Conservation (phyloP, 2,797 vertebrate genomes). For the Mormyrus hasselquistii region DNA sequence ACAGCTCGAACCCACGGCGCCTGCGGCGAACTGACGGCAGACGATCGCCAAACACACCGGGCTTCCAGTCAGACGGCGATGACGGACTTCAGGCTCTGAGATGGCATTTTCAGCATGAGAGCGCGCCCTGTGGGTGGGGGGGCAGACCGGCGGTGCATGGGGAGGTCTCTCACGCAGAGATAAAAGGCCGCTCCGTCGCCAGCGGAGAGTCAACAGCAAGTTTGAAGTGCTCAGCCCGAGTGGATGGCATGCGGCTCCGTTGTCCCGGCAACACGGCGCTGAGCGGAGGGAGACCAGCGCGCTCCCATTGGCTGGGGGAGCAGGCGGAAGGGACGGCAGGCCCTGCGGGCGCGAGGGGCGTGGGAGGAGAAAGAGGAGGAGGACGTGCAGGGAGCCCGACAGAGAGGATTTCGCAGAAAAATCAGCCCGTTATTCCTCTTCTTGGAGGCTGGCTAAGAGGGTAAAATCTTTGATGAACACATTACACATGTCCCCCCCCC, state of each 20-base stretch:
- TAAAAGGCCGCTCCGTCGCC: conserved; percentile 41
- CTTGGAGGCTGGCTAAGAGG: background rate
- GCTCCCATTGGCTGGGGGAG: conserved; percentile 61
- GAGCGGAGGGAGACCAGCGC: conserved; percentile 68
- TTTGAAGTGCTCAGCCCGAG: conserved; percentile 62
- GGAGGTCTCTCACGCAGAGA: conserved; percentile 13
- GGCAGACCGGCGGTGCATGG: background rate
- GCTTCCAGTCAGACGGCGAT: background rate
- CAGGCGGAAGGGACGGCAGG: conserved; percentile 47
- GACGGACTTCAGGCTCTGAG: background rate
- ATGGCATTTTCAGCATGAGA: background rate
- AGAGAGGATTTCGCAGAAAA: background rate
- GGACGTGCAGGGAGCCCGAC: background rate
- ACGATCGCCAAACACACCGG: background rate
- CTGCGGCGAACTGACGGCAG: background rate
- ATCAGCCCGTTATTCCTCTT: background rate
- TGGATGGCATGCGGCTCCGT: conserved; percentile 70
- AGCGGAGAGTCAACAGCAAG: conserved; percentile 58
- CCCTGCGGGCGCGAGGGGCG: conserved; percentile 51
- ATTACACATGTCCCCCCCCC: background rate
- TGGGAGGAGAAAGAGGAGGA: conserved; percentile 1
- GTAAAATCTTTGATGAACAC: conserved; percentile 22
- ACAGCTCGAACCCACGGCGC: background rate
- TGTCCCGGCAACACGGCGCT: conserved; percentile 71
- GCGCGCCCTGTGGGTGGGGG: background rate